phyloP scores from a whole-genome alignment of 1,140 invertebrate species.

The Lasioglossum baleicum region DNA sequence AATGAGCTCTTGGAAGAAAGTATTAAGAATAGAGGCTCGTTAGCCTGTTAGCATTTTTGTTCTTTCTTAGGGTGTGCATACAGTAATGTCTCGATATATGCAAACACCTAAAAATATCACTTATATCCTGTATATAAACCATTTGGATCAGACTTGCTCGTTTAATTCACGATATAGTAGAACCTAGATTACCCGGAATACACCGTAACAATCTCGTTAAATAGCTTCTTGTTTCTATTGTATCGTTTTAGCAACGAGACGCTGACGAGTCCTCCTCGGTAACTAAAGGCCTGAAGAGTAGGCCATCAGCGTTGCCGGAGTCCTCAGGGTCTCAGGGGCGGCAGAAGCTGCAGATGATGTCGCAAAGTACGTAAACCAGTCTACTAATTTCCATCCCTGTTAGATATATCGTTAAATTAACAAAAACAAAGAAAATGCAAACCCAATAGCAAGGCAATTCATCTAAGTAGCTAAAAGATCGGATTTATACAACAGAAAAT shows the following conservation, averaged over 20 bases:
- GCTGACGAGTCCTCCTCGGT: slow-evolving; percentile 57
- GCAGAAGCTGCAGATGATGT: slow-evolving; percentile 77
- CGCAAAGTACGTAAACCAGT: slow-evolving; percentile 76
- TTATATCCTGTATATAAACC: no score
- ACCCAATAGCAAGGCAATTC: no score
- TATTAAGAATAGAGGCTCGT: background rate
- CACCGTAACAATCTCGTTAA: background rate
- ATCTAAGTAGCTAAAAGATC: no score
- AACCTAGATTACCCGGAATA: no score
- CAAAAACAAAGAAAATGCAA: no score
- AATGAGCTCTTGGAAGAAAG: background rate
- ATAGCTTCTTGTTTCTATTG: background rate
- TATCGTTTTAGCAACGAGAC: slow-evolving; percentile 47
- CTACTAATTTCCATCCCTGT: no score
- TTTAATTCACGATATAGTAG: no score
- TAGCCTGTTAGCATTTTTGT: background rate
- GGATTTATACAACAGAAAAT: background rate
- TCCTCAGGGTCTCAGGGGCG: slow-evolving; percentile 62
- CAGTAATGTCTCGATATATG: no score
- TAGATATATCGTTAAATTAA: no score
- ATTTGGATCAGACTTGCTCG: no score
- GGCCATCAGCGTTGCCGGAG: slow-evolving; percentile 70
- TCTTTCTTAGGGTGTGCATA: no score
- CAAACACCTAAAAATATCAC: no score
- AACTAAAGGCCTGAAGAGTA: slow-evolving; percentile 67